Evolutionary conservation across 2,888 invertebrate genomes (phyloP).

Genomic region (Corbicula japonica): DNA sequence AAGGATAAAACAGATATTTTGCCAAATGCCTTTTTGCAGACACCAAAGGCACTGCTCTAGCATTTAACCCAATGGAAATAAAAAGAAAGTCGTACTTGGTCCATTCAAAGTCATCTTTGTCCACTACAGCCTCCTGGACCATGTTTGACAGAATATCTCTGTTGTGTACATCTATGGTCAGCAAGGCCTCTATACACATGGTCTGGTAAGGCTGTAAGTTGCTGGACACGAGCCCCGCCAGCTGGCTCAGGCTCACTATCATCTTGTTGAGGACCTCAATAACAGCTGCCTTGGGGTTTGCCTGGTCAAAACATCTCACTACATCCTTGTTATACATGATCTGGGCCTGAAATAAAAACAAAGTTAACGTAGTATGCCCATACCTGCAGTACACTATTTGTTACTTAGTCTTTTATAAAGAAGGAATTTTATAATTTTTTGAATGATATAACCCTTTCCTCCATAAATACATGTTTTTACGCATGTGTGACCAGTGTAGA

Average conservation of each 20-base stretch:
- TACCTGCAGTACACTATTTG: too few species aligned
- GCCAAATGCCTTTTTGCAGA: too few species aligned
- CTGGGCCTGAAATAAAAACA: constrained; percentile 80
- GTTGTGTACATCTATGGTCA: constrained; percentile 86
- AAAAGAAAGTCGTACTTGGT: constrained; percentile 84
- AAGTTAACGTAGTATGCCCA: background rate
- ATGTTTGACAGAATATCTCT: constrained; percentile 84
- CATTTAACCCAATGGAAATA: too few species aligned
- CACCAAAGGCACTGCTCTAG: too few species aligned
- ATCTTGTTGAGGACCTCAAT: constrained; percentile 78
- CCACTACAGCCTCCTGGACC: constrained; percentile 80
- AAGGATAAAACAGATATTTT: too few species aligned
- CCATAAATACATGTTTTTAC: too few species aligned
- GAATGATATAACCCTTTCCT: too few species aligned
- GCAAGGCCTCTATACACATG: constrained; percentile 85
- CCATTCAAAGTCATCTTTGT: constrained; percentile 86
- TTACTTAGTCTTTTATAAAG: too few species aligned
- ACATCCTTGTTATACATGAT: constrained; percentile 86
- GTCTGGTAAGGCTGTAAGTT: constrained; percentile 80
- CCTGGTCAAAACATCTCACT: constrained; percentile 75
- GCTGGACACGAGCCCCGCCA: constrained; percentile 83
- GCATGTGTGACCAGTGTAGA: too few species aligned
- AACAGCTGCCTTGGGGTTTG: constrained; percentile 71
- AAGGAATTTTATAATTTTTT: too few species aligned
- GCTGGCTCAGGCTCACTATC: constrained; percentile 78